Base-by-base conservation (phyloP, 2,113 vertebrate genomes). In the Heteronetta atricapilla region DNA sequence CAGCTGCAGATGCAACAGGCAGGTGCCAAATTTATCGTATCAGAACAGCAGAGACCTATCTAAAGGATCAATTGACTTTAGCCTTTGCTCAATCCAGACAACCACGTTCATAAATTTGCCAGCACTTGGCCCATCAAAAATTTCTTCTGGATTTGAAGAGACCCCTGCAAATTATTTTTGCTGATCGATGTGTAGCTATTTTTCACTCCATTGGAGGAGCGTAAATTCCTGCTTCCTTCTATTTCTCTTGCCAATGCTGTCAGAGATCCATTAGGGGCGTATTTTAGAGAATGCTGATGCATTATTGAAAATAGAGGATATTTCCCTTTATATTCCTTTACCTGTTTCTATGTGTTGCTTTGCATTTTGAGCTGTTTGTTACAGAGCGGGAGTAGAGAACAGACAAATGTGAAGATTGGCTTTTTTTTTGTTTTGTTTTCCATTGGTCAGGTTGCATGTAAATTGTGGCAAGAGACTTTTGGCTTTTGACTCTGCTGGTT, bases 371-470 rank as follows among this genome's bases (percentile, higher is more conserved):
- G 14, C 8, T 82, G 1, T 31, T 6, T 28, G 4, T 13, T 74
- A 10, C 21, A n/a, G 3, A 6, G 1, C 8, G 25, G 26, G 4
- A 23, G 55, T 18, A 21, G 11, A 79, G 25, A 88, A 56, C 52
- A 13, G 6, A 79, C 67, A 8, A 75, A 63, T 11, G 10, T 31
- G 11, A 75, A 9, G 38, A 75, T 52, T 21, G 55, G 26, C 3
- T 34, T 29, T 23, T 85, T 88, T 68, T 4, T n/a, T n/a, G n/a
- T n/a, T n/a, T 38, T 5, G 8, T 8, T 8, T 23, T 40, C 7
- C 53, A 4, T 26, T 1, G 0, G 26, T 26, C 21, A 50, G 70
- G 6, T 3, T 55, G 6, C 7, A n/a, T 9, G 6, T 67, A 9
- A 21, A 28, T 52, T 59, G 69, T 79, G n/a, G 34, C 17, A 36